These are phyloP conservation scores for Chiloscyllium punctatum DNA, from an alignment of 2,797 vertebrate genomes.

Conservation along the genomic window DNA sequence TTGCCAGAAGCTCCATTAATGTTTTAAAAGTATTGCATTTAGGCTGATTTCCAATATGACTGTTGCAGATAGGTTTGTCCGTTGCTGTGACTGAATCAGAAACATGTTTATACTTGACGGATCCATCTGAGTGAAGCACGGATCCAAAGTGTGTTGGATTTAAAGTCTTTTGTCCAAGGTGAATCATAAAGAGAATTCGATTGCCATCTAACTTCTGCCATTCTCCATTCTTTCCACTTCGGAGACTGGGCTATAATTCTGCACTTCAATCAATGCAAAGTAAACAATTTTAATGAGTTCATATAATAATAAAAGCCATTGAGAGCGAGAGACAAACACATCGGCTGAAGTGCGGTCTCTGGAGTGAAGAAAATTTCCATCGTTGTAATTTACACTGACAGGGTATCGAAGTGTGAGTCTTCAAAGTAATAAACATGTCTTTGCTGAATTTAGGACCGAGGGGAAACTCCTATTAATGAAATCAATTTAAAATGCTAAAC, in stretches of 20 bases:
- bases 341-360: not conserved
- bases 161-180: not conserved
- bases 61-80: not conserved
- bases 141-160: not conserved
- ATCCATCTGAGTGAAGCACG: no score
- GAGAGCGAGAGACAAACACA: constrained; percentile 10
- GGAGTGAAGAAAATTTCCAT: not conserved
- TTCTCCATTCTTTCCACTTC: not conserved
- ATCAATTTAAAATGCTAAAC: constrained; percentile 20
- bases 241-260: not conserved
- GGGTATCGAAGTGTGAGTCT: not conserved
- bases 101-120: not conserved
- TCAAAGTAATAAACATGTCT: constrained; percentile 24
- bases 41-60: not conserved
- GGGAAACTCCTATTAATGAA: constrained; percentile 18
- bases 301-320: constrained; percentile 12
- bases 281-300: constrained; percentile 34
- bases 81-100: not conserved
- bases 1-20: not conserved
- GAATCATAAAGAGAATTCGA: not conserved
- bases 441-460: not conserved
- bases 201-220: not conserved
- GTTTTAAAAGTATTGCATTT: not conserved
- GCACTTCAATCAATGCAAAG: not conserved
- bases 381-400: not conserved